A percentile compares a stretch with the other conserved stretches of the same genome.
Evolutionary conservation across 2,113 vertebrate species (phyloP).

Genomic region (Atlantisia rogersi): DNA sequence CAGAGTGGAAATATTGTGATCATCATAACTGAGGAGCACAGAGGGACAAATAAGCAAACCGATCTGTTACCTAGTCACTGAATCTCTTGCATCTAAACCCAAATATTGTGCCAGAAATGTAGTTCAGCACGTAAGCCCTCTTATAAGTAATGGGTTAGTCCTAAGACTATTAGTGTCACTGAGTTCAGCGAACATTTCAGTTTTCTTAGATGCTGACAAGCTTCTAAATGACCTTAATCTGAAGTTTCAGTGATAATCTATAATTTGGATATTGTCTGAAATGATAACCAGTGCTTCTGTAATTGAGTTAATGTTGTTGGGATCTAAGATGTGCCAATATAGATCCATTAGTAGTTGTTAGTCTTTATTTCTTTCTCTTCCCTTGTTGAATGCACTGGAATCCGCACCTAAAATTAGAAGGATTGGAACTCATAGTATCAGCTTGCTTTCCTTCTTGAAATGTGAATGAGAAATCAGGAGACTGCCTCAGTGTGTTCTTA

Average conservation of each 20-base stretch:
- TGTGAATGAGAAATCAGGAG: background rate
- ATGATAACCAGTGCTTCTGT: background rate
- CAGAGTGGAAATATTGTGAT: background rate
- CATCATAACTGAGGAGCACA: background rate
- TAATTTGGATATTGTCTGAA: background rate
- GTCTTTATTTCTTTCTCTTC: background rate
- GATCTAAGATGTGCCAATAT: background rate
- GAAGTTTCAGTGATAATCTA: background rate
- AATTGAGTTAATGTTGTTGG: background rate
- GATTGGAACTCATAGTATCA: background rate
- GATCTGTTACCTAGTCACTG: background rate
- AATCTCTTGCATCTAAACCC: background rate
- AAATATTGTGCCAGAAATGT: background rate
- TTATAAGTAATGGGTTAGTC: background rate
- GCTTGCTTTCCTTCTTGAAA: background rate
- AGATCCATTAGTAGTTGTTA: background rate
- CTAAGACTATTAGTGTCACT: background rate
- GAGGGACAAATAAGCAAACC: background rate
- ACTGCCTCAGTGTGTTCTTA: background rate
- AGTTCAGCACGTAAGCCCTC: background rate
- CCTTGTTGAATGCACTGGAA: background rate
- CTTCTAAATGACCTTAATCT: background rate
- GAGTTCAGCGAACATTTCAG: background rate
- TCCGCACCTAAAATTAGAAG: background rate
- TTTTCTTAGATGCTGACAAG: background rate